Base-by-base conservation (phyloP, 2,113 vertebrate species). In the Hippoglossus stenolepis region DNA sequence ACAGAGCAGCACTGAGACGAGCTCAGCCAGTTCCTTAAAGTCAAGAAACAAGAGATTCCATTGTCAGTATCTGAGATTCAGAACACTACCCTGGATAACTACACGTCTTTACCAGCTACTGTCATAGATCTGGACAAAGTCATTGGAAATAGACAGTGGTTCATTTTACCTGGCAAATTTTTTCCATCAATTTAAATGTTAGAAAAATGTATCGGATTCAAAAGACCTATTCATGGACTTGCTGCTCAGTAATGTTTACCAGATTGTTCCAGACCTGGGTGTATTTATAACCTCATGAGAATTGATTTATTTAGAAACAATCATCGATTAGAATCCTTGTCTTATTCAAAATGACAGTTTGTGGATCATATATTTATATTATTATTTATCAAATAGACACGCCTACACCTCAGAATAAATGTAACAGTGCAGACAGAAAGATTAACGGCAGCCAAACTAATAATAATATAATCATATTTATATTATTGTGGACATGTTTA, bases 1-100 rank as follows among this genome's bases (percentile, higher is more conserved):
- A 73, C 59, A 73, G 58, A 79, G 45, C 58, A 69, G 62, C 73
- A 43, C 65, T 68, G 45, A 70, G 63, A 65, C 15, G 4, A 75
- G 75, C 56, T 63, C 28, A n/a, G 45, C n/a, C 60, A 23, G 23
- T 59, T 53, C 28, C 24, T 74, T 60, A 4, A 83, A 83, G 65
- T 75, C 77, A 49, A 60, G 14, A 24, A 17, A 31, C 75, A 40
- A 75, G 31, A 79, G 35, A 66, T 57, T 31, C 0, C 2, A 38
- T 24, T 28, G 69, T 78, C 31, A 23, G 6, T 28, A 66, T 79
- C 31, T 23, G 6, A 70, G n/a, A 73, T 18, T 65, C 38, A 0
- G 11, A 45, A 77, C 51, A 51, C 21, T 40, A 0, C 0, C 17
- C 24, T 6, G 11, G 21, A 64, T 0, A 51, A 40, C 23, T n/a